Evolutionary conservation across 2,888 invertebrate genomes (phyloP).

Genomic region (Erannis defoliaria): DNA sequence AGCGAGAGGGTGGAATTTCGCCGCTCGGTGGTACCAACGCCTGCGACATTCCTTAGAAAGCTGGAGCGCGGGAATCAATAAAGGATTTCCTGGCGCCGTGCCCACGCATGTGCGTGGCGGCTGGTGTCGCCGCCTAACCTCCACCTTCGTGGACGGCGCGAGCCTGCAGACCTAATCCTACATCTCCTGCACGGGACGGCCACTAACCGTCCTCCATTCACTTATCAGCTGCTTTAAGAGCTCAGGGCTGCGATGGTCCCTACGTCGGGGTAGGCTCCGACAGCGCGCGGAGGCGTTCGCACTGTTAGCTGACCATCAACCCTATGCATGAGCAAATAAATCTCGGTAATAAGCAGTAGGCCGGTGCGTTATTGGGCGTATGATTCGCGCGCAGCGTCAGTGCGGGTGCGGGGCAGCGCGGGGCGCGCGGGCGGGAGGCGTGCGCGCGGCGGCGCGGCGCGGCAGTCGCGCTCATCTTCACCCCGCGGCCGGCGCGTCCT

Average conservation of each 20-base stretch:
- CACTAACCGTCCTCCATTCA: conserved; percentile 16
- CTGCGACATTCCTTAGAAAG: conserved; percentile 83
- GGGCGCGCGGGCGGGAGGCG: conserved; percentile 51
- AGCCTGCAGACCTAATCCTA: conserved; percentile 19
- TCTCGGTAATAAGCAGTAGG: conserved; percentile 80
- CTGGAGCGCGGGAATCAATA: conserved; percentile 86
- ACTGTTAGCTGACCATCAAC: conserved; percentile 68
- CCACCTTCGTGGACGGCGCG: conserved; percentile 38
- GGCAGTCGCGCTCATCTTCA: conserved; percentile 59
- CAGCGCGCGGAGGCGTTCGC: conserved; percentile 48
- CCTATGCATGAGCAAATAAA: conserved; percentile 80
- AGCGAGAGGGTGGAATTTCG: conserved; percentile 71
- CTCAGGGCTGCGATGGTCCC: background rate
- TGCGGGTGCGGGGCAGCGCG: conserved; percentile 70
- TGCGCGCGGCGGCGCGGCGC: conserved; percentile 55
- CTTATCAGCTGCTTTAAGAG: background rate
- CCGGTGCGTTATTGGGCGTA: conserved; percentile 83
- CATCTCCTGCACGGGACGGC: conserved; percentile 26
- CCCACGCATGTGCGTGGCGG: conserved; percentile 85
- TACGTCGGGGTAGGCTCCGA: conserved; percentile 6
- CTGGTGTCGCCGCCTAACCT: conserved; percentile 53
- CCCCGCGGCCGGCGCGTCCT: conserved; percentile 52
- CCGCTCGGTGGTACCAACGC: conserved; percentile 81
- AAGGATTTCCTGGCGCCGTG: conserved; percentile 86
- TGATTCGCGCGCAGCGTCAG: conserved; percentile 85